Evolutionary conservation across 1,140 invertebrate genomes (phyloP), one percentile per base, ranked within the genome.

Genomic region (Ctenoplectra terminalis): DNA sequence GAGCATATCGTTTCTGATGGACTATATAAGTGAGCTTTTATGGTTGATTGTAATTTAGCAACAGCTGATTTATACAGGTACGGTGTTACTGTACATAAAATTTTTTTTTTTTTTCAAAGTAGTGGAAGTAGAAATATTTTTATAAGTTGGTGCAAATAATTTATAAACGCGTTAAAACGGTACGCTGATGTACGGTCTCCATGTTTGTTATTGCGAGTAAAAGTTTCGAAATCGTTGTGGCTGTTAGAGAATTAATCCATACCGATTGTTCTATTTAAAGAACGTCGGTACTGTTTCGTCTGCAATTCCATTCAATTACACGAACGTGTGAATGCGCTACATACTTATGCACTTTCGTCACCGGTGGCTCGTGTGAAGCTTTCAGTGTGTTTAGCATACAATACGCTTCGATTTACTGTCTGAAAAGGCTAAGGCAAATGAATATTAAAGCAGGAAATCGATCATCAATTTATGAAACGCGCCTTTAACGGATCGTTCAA

Each of bases 371-470:
- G 23, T n/a, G 11, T 50, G 52, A 83, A 31, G 29, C 23, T 52
- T 72, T 26, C 54, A n/a, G 31, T 23, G 4, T 56, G 31, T 74
- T 85, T 84, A 72, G 29, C 84, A 86, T 81, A 86, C 70, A 84
- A 81, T 86, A 29, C 37, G 5, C 7, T 26, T 58, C 48, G 74
- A 17, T 43, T 52, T 15, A 13, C 50, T 17, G 3, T 15, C 17
- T 15, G 15, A 78, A 29, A 37, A 58, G 23, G 15, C 20, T 9
- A 15, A 7, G 52, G 60, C 56, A 63, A 63, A 43, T 61, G 63
- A 71, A 83, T 73, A 79, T 79, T 63, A 50, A 67, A 61, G 7
- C 43, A 52, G 26, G 54, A 78, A 71, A 69, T 71, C 54, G 23
- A 81, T 63, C 40, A 31, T 60, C 23, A 6, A 6, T 15, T 29